Evolutionary conservation across 1,140 invertebrate species (phyloP).

Genomic region (Listronotus oregonensis): DNA sequence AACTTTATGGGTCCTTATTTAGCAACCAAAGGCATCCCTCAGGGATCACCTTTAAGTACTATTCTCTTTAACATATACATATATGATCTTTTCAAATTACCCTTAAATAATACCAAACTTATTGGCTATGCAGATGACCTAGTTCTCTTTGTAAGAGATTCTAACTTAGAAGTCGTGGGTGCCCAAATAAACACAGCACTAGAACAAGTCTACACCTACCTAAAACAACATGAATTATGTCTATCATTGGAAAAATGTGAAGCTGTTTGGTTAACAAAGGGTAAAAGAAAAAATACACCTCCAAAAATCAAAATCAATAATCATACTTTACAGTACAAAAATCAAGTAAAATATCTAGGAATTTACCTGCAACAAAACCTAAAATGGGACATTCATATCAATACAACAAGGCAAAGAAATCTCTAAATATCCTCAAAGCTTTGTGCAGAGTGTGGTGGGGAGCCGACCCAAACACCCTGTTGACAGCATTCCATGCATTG

Average conservation of each 20-base stretch:
- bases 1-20: constrained; percentile 1
- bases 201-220: neutral
- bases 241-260: constrained; percentile 4
- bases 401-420: constrained; percentile 9
- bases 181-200: constrained; percentile 4
- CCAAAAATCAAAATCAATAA: no score
- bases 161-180: constrained; percentile 3
- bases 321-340: neutral
- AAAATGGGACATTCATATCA: constrained; percentile 17
- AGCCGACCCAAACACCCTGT: constrained; percentile 13
- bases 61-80: constrained; percentile 11
- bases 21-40: constrained; percentile 8
- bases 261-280: neutral
- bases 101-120: neutral
- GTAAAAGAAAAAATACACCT: no score
- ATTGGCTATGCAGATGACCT: constrained; percentile 2
- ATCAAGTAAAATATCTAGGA: constrained; percentile 16
- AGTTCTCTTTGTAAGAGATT: neutral
- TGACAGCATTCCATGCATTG: neutral
- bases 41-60: constrained; percentile 8
- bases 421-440: constrained; percentile 16
- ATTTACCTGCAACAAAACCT: neutral
- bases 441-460: constrained; percentile 21
- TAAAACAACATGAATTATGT: neutral
- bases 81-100: constrained; percentile 6